Evolutionary conservation across 64 coral and sea anemone species (phyloP).

Genomic region (Acropora tenuis): DNA sequence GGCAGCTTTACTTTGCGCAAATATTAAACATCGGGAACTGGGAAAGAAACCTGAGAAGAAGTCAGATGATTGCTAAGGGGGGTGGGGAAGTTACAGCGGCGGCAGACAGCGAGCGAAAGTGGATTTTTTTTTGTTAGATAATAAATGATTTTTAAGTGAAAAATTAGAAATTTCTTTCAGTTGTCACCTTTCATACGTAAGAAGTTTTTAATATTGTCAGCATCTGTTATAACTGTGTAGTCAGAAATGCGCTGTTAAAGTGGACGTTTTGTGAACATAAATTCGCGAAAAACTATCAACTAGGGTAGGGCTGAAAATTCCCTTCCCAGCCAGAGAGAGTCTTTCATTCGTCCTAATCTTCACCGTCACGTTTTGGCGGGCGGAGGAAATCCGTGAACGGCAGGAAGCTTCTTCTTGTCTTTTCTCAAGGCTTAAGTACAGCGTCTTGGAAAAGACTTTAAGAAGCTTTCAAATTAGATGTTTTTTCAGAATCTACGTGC

Average conservation of each 20-base stretch:
- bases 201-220: no score
- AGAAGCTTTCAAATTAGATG: conserved; percentile 27
- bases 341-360: neutral
- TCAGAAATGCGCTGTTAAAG: no score
- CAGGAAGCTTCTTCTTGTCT: conserved; percentile 48
- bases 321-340: neutral
- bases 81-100: no score
- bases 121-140: no score
- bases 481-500: neutral
- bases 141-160: no score
- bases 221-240: no score
- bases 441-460: conserved; percentile 25
- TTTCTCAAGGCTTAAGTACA: neutral
- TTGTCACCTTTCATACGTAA: no score
- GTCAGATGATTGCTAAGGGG: neutral
- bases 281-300: neutral
- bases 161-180: no score
- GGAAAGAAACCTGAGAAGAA: neutral
- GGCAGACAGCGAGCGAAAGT: no score
- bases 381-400: conserved; percentile 27
- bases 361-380: neutral
- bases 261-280: no score
- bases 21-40: neutral
- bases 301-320: neutral
- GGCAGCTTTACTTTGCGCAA: neutral